Conservation (phyloP, 1,140 invertebrate genomes). For the Monochamus saltuarius region DNA sequence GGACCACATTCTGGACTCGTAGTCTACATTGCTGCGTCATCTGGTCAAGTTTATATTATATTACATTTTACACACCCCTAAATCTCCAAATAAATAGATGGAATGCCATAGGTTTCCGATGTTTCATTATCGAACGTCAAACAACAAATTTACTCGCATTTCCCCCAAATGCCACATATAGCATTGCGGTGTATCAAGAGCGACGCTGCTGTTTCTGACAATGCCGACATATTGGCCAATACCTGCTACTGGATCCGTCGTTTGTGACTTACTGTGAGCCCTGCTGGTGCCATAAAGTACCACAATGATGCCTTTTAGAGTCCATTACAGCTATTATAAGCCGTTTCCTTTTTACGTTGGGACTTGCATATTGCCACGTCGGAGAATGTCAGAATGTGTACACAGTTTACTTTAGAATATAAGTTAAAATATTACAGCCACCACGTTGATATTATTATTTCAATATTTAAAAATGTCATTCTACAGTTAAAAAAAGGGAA, state of each 20-base stretch:
- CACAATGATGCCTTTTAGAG: conserved; percentile 34
- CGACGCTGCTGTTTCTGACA: conserved; percentile 21
- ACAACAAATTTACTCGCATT: not conserved
- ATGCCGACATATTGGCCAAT: conserved; percentile 26
- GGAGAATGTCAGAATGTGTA: too few species aligned
- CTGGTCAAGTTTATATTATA: too few species aligned
- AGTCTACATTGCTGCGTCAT: too few species aligned
- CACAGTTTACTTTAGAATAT: conserved; percentile 3
- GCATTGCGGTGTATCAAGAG: not conserved
- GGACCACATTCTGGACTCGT: too few species aligned
- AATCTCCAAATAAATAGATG: too few species aligned
- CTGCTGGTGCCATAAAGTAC: conserved; percentile 25
- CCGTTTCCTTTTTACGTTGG: not conserved
- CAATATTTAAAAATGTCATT: too few species aligned
- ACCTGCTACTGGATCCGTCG: conserved; percentile 22
- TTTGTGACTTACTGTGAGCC: conserved; percentile 14
- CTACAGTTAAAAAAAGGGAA: too few species aligned
- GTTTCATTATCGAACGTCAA: too few species aligned
- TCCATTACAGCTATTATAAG: conserved; percentile 28
- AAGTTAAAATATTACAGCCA: not conserved
- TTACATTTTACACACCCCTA: too few species aligned
- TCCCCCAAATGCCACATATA: not conserved
- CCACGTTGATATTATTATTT: too few species aligned
- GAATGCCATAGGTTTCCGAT: too few species aligned
- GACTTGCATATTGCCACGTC: conserved; percentile 13